phyloP scores from a whole-genome alignment of 1,140 invertebrate genomes.

The Penaeus chinensis region DNA sequence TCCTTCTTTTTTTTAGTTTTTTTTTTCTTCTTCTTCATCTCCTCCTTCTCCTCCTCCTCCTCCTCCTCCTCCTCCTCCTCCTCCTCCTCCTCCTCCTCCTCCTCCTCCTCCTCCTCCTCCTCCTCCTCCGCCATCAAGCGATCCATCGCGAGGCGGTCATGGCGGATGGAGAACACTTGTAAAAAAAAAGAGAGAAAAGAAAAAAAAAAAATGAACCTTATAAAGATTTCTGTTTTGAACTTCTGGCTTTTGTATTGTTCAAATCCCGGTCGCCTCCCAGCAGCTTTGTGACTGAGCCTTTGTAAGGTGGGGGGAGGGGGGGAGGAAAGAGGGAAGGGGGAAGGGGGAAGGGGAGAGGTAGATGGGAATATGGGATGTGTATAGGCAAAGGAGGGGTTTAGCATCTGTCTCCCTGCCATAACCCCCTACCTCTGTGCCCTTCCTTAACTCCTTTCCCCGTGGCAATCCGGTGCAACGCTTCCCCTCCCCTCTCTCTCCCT shows the following conservation, averaged over 20 bases:
- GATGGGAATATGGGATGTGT: background rate
- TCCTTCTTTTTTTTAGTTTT: background rate
- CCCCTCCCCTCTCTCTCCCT: too few species aligned
- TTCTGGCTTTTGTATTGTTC: conserved; percentile 46
- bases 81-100: background rate
- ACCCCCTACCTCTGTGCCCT: too few species aligned
- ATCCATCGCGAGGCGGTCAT: too few species aligned
- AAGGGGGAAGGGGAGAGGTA: background rate
- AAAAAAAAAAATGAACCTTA: conserved; percentile 31
- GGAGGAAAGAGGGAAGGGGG: background rate
- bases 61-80: background rate
- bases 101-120: background rate
- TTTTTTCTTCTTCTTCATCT: background rate
- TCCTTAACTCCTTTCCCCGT: too few species aligned
- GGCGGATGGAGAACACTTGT: too few species aligned
- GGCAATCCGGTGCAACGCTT: too few species aligned
- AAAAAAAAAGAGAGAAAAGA: background rate
- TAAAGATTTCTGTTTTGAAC: conserved; percentile 59
- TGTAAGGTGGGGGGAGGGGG: conserved; percentile 25
- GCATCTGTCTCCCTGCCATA: too few species aligned
- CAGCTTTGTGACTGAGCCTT: conserved; percentile 57
- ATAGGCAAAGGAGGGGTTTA: background rate
- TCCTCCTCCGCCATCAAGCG: background rate
- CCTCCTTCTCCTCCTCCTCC: background rate
- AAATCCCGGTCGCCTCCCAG: background rate